Percentiles rank a stretch among this genome's conserved stretches.
These are phyloP conservation scores for Ctenopoma kingsleyae DNA, from an alignment of 2,797 vertebrate species.

Conservation along the genomic window DNA sequence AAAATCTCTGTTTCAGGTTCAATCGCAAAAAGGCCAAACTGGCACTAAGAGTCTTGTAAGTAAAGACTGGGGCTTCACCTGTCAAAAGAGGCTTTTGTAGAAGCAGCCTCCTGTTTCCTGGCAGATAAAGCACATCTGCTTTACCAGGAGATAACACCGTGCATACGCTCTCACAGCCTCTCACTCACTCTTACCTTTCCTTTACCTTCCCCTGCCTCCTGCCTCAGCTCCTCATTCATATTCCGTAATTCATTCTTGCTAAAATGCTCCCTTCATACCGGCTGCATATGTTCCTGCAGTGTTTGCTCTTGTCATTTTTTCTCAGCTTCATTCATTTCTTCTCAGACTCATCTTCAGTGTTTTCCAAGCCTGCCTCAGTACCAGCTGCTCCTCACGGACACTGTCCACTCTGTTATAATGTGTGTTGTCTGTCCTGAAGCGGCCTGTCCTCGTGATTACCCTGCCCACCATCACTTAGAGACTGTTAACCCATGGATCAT, in stretches of 20 bases:
- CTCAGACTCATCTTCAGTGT: slow-evolving; percentile 31
- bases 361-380: slow-evolving; percentile 17
- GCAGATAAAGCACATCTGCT: slow-evolving; percentile 76
- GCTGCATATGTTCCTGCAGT: slow-evolving; percentile 19
- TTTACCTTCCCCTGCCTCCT: slow-evolving; percentile 41
- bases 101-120: slow-evolving; percentile 66
- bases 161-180: slow-evolving; percentile 45
- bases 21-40: slow-evolving; percentile 67
- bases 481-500: slow-evolving; percentile 20
- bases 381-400: slow-evolving; percentile 49
- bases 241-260: slow-evolving; percentile 64
- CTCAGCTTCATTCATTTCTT: background rate
- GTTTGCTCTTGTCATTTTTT: slow-evolving; percentile 17
- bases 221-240: slow-evolving; percentile 50
- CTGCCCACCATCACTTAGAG: slow-evolving; percentile 50
- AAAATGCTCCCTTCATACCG: slow-evolving; percentile 18
- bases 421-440: slow-evolving; percentile 46
- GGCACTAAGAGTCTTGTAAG: slow-evolving; percentile 67
- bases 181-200: slow-evolving; percentile 45
- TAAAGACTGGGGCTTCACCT: slow-evolving; percentile 69
- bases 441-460: slow-evolving; percentile 50
- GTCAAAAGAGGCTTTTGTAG: slow-evolving; percentile 70
- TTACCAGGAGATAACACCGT: slow-evolving; percentile 58
- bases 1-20: slow-evolving; percentile 69
- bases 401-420: slow-evolving; percentile 26